A percentile compares a stretch with the other conserved stretches of the same genome.
Conservation (phyloP, 2,113 vertebrate genomes). For the Podarcis muralis region DNA sequence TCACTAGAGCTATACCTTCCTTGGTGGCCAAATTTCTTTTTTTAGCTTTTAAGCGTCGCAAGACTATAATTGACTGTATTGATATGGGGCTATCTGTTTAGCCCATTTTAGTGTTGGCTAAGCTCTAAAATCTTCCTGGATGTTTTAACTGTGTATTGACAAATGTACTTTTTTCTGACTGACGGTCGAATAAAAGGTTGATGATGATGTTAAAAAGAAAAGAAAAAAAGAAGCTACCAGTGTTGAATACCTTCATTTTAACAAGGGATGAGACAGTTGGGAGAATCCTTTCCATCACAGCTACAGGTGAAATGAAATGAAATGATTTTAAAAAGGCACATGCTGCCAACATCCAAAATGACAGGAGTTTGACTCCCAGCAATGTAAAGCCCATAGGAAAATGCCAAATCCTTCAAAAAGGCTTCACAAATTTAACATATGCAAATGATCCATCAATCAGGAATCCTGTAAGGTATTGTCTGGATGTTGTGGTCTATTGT, state of each 20-base stretch:
- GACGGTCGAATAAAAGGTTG: too few relatives aligned
- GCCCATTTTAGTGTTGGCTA: too few relatives aligned
- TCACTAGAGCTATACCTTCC: too few relatives aligned
- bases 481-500: background rate
- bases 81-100: too few relatives aligned
- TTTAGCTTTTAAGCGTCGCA: too few relatives aligned
- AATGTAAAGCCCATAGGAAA: constrained; percentile 32
- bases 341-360: background rate
- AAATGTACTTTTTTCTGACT: too few relatives aligned
- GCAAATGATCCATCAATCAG: constrained; percentile 29
- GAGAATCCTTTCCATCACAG: background rate
- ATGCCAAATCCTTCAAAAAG: constrained; percentile 45
- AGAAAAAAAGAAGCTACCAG: constrained; percentile 18
- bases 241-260: constrained; percentile 26
- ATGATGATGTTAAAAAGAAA: too few relatives aligned
- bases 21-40: too few relatives aligned
- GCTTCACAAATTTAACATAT: constrained; percentile 10
- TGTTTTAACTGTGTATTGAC: too few relatives aligned
- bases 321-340: background rate
- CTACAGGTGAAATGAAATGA: background rate
- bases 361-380: background rate
- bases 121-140: too few relatives aligned
- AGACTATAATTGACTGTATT: too few relatives aligned
- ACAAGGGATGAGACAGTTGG: background rate
- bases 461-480: background rate